These are phyloP conservation scores for Allygus modestus DNA, from an alignment of 2,888 invertebrate genomes.

Conservation along the genomic window DNA sequence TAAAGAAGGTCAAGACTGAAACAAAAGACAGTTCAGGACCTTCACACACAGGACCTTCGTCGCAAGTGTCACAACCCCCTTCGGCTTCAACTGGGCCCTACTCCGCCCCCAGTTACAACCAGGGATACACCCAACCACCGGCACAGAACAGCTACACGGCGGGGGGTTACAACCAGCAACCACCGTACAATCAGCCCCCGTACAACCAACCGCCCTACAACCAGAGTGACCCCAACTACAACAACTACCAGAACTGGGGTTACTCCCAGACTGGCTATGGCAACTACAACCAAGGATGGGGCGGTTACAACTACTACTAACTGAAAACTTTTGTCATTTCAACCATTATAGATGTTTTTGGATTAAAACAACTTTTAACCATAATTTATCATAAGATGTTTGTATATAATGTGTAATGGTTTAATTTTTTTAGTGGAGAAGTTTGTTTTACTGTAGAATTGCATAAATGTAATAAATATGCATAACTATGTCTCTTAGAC, in stretches of 20 bases:
- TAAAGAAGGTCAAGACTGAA: constrained; percentile 23
- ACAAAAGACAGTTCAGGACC: constrained; percentile 23
- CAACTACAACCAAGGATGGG: constrained; percentile 79
- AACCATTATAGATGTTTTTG: not conserved
- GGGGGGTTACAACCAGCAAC: constrained; percentile 70
- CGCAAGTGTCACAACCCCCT: constrained; percentile 35
- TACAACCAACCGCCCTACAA: constrained; percentile 75
- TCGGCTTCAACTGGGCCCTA: constrained; percentile 57
- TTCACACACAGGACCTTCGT: constrained; percentile 50
- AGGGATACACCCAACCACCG: constrained; percentile 71
- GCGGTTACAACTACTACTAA: constrained; percentile 76
- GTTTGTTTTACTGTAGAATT: not conserved
- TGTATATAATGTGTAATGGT: constrained; percentile 33
- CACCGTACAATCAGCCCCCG: constrained; percentile 68
- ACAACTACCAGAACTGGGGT: constrained; percentile 80
- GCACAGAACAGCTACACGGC: constrained; percentile 76
- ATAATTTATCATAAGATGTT: not conserved
- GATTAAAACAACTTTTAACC: not conserved
- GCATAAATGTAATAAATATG: not conserved
- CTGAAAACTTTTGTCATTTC: not conserved
- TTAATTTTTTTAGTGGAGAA: not conserved
- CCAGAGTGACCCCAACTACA: constrained; percentile 78
- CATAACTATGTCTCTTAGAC: not conserved
- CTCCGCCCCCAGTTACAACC: constrained; percentile 73
- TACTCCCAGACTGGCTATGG: constrained; percentile 78